These are phyloP conservation scores for Yasuhikotakia modesta DNA, from an alignment of 2,797 vertebrate species.

Conservation along the genomic window DNA sequence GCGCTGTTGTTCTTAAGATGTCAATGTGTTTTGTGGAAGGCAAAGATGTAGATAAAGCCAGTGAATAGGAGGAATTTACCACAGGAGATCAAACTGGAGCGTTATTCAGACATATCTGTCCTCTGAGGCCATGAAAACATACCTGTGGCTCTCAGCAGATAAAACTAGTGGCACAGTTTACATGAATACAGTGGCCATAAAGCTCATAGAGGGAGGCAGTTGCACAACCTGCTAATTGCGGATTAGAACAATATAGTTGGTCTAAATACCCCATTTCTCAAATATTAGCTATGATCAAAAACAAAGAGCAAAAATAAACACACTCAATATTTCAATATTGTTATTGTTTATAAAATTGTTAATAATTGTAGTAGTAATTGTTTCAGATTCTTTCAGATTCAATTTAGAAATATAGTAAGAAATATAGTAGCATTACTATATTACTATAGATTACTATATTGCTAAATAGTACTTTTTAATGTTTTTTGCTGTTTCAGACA, in stretches of 20 bases:
- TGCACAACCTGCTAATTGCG: slow-evolving; percentile 68
- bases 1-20: slow-evolving; percentile 44
- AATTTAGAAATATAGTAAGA: too few relatives aligned
- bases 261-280: slow-evolving; percentile 57
- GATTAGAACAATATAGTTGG: slow-evolving; percentile 69
- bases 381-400: too few relatives aligned
- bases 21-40: slow-evolving; percentile 52
- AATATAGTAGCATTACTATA: too few relatives aligned
- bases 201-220: slow-evolving; percentile 51
- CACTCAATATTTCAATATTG: too few relatives aligned
- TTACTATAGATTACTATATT: too few relatives aligned
- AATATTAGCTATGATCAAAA: neutral
- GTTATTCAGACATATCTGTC: slow-evolving; percentile 38
- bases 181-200: slow-evolving; percentile 41
- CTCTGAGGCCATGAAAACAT: slow-evolving; percentile 42
- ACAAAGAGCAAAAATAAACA: too few relatives aligned
- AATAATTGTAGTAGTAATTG: too few relatives aligned
- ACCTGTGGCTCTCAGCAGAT: slow-evolving; percentile 64
- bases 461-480: too few relatives aligned
- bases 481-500: too few relatives aligned
- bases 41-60: slow-evolving; percentile 52
- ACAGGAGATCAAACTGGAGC: slow-evolving; percentile 23
- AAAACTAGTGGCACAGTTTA: slow-evolving; percentile 51
- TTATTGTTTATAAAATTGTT: too few relatives aligned
- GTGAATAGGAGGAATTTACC: slow-evolving; percentile 58